Evolutionary conservation across 2,113 vertebrate genomes (phyloP), one percentile per base, ranked within the genome.

Genomic region (Sitta europaea): DNA sequence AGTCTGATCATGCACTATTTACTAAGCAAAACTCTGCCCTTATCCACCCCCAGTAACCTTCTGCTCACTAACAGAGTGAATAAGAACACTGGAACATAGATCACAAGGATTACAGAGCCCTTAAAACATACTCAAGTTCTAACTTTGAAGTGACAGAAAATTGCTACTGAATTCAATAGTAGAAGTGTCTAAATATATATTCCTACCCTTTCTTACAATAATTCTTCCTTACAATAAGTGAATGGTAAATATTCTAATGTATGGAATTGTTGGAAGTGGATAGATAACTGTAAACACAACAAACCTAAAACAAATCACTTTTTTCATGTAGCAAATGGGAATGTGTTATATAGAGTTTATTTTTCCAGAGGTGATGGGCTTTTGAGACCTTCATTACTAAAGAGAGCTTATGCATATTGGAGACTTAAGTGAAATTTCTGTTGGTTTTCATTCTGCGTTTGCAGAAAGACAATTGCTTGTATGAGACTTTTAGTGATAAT

Each of bases 1-100:
- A 87, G 78, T 90, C 59, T 96, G 82, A 95, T 93, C 94, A 55
- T 50, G 61, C 35, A 29, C 88, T 97, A 88, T 95, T 94, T 91
- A 85, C 87, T 75, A 65, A 96, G 94, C 59, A 95, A 94, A 93
- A 79, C 57, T 93, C 62, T 76, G n/a, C 75, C 38, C 45, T 93
- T 80, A 63, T 19, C 65, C 63, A 63, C 28, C 48, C 55, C 76
- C 67, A 88, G 24, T 61, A 93, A 84, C 79, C 85, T 86, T 74
- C 86, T 61, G 82, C 86, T 86, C 75, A 65, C 75, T 74, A 57
- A 84, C 27, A 78, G 48, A 45, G 35, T n/a, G 29, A 59, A 24
- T 15, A 43, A 8, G 43, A 91, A 67, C 53, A 63, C 35, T 40
- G 65, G 63, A 85, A 82, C 67, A 74, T 8, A 55, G 81, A 83